phyloP scores from a whole-genome alignment of 2,888 invertebrate species.

The Heterodera filipjevi region DNA sequence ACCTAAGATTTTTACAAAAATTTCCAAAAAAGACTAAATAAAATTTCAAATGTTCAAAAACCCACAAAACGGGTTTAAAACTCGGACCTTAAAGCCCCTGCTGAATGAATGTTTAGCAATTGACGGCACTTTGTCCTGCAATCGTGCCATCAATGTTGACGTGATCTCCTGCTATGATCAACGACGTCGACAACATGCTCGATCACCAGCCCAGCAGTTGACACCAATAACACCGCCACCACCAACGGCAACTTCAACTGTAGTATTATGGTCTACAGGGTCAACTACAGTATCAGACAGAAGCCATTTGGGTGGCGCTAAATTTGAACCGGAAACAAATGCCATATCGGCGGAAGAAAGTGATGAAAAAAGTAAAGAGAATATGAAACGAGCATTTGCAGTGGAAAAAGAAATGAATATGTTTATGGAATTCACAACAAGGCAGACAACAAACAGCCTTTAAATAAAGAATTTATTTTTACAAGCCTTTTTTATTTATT shows the following conservation, averaged over 20 bases:
- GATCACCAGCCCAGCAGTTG: neutral
- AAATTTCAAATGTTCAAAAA: too few relatives aligned
- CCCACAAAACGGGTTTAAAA: neutral
- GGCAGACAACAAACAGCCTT: too few relatives aligned
- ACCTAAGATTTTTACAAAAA: too few relatives aligned
- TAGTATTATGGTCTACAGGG: too few relatives aligned
- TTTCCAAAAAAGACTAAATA: too few relatives aligned
- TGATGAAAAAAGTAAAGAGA: neutral
- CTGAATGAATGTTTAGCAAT: conserved; percentile 1
- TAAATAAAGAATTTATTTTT: too few relatives aligned
- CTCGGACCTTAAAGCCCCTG: neutral
- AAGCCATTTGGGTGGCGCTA: neutral
- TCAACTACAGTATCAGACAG: neutral
- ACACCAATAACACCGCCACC: neutral
- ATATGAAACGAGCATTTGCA: neutral
- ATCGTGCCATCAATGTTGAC: conserved; percentile 48
- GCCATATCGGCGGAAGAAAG: neutral
- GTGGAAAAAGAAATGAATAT: conserved; percentile 13
- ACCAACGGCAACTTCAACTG: neutral
- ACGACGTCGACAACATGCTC: conserved; percentile 19
- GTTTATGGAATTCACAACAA: neutral
- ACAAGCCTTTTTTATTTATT: too few relatives aligned
- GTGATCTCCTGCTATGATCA: conserved; percentile 50
- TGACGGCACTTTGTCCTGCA: conserved; percentile 47
- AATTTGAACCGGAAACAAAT: neutral